A percentile compares a stretch with the other conserved stretches of the same genome.
phyloP scores from a whole-genome alignment of 2,113 vertebrate species.

The Panthera uncia region DNA sequence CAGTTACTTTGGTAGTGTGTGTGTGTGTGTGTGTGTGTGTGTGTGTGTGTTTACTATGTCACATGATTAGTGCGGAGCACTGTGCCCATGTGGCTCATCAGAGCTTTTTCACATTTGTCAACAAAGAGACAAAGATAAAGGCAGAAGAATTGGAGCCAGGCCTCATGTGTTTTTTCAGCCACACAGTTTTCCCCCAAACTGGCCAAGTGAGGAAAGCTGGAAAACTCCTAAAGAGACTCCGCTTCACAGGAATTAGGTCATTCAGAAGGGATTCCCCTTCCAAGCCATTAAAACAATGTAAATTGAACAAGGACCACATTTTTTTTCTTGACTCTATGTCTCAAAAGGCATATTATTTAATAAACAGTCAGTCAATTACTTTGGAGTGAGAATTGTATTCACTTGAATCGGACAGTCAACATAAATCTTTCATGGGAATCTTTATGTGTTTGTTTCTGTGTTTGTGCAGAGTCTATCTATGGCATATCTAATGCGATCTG shows the following conservation, averaged over 20 bases:
- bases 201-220: constrained; percentile 4
- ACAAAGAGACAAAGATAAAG: background rate
- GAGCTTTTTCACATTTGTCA: constrained; percentile 8
- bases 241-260: background rate
- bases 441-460: constrained; percentile 14
- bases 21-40: background rate
- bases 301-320: background rate
- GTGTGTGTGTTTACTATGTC: background rate
- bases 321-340: background rate
- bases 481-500: background rate
- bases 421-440: background rate
- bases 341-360: background rate
- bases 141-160: background rate
- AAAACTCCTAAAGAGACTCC: background rate
- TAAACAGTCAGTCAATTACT: background rate
- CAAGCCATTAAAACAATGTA: background rate
- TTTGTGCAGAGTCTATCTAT: background rate
- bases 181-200: background rate
- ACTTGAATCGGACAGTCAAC: background rate
- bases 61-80: background rate
- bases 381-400: constrained; percentile 2
- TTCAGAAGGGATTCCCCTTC: constrained; percentile 40
- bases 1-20: background rate
- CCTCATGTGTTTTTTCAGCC: background rate
- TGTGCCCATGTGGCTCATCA: background rate